Evolutionary conservation across 2,888 invertebrate genomes (phyloP), one percentile per base, ranked within the genome.

Genomic region (Coecobrya sp.): DNA sequence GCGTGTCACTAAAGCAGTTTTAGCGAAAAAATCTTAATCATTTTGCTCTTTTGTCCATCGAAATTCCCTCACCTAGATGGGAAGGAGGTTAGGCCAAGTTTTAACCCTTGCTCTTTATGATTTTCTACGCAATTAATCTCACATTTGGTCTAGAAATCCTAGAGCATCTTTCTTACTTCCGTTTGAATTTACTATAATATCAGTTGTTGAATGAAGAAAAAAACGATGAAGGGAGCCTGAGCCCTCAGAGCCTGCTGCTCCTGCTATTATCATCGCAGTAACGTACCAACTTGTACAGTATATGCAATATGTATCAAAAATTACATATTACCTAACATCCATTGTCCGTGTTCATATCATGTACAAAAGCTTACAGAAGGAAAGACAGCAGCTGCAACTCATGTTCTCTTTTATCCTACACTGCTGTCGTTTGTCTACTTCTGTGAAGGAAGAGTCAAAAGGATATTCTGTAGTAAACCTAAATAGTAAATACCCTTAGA

Each of bases 401-500:
- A 59, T 36, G 55, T 59, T 22, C 81, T 36, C 81, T 59, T 30
- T 81, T 59, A 22, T 10, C 22, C 10, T 62, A n/a, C n/a, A n/a
- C n/a, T n/a, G n/a, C n/a, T 36, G 36, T 45, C 45, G 42, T 10
- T 22, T 19, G 42, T 73, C 22, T 73, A 16, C 22, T 22, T 11
- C 36, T 70, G 7, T 7, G 19, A 36, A 70, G 70, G 70, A 70
- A 70, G 70, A 70, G 36, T 70, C 70, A 79, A 55, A 79, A 49
- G 2, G 36, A 16, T 45, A 36, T 36, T 42, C 45, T 16, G 49
- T 76, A 76, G 76, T 76, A 76, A 73, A 52, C 22, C 76, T 76
- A 76, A 76, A 76, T 76, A 52, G 76, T 76, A 76, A 76, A 76
- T 84, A 62, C 62, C 82, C 82, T 84, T 84, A 84, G 82, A 84